Base-by-base conservation (phyloP, 2,113 vertebrate species). In the Irena cyanogastra region DNA sequence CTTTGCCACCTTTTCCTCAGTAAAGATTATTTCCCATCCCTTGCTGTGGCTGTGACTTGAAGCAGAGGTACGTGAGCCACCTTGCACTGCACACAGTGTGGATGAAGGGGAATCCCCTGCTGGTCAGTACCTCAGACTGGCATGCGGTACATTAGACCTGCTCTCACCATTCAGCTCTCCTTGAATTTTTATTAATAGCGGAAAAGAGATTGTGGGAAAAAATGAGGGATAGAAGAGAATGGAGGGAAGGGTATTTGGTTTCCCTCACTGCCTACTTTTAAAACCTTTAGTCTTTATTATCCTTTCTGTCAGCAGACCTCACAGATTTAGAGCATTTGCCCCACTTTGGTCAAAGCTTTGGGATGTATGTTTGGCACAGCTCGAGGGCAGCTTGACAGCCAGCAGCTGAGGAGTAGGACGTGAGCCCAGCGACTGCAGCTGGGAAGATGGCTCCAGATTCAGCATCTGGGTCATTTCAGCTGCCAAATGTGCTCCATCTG, bases 381-480 rank as follows among this genome's bases (percentile, higher is more conserved):
- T 78, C 7, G 6, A 63, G 74, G 83, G 41, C 76, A 96, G 85
- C 85, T 89, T 93, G 79, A 87, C 85, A 92, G 72, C 89, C 88
- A 95, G 2, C 76, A 92, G 79, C 94, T 90, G 93, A 96, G 82
- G 47, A 44, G 68, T 94, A 37, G 1, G 88, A 86, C 0, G 3
- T 33, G 69, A 94, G 92, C 86, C 93, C 79, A 87, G 90, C 11
- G 35, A 15, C 79, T 84, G 90, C 92, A 94, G 85, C 93, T 96
- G 94, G 87, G 79, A 87, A 64, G 71, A 90, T 93, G 90, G 82
- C 76, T 96, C 88, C 79, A 88, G 72, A 86, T 90, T 45, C 88
- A 93, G 90, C 88, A 94, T 94, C 94, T 95, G 92, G 72, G 83
- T 75, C 76, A 50, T 53, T 59, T 68, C 79, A 78, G 85, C 88